Conservation (phyloP, 2,888 invertebrate genomes). For the Melieria crassipennis region DNA sequence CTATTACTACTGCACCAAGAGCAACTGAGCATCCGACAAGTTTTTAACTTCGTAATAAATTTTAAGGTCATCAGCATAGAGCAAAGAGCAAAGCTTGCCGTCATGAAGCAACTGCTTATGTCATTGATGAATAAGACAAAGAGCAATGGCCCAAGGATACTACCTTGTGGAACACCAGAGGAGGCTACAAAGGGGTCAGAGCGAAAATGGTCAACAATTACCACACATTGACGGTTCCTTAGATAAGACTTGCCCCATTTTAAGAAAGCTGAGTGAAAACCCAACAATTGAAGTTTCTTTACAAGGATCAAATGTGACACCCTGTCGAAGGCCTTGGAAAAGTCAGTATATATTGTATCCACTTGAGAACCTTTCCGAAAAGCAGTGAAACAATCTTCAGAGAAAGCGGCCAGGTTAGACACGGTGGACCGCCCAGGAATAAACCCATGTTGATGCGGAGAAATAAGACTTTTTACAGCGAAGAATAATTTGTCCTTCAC, state of each 20-base stretch:
- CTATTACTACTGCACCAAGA: slow-evolving; percentile 5
- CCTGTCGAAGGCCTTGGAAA: no score
- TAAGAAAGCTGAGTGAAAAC: slow-evolving; percentile 14
- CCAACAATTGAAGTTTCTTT: no score
- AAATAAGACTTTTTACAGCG: no score
- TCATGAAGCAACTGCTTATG: slow-evolving; percentile 6
- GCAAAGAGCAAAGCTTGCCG: slow-evolving; percentile 4
- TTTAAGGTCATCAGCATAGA: slow-evolving; percentile 24
- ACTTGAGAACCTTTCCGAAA: no score
- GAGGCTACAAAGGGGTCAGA: slow-evolving; percentile 12
- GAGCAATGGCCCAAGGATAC: slow-evolving; percentile 25
- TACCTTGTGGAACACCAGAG: slow-evolving; percentile 30
- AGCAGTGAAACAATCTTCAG: no score
- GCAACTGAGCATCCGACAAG: not conserved
- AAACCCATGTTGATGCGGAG: no score
- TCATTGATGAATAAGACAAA: slow-evolving; percentile 25
- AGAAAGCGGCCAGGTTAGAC: no score
- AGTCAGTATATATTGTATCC: no score
- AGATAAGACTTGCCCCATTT: slow-evolving; percentile 23
- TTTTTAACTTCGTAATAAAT: not conserved
- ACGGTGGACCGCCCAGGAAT: no score
- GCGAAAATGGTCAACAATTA: slow-evolving; percentile 8
- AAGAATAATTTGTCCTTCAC: no score
- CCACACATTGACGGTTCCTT: slow-evolving; percentile 11
- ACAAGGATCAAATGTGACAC: no score